Base-by-base conservation (phyloP, 2,113 vertebrate species). In the Speoplatyrhinus poulsoni region DNA sequence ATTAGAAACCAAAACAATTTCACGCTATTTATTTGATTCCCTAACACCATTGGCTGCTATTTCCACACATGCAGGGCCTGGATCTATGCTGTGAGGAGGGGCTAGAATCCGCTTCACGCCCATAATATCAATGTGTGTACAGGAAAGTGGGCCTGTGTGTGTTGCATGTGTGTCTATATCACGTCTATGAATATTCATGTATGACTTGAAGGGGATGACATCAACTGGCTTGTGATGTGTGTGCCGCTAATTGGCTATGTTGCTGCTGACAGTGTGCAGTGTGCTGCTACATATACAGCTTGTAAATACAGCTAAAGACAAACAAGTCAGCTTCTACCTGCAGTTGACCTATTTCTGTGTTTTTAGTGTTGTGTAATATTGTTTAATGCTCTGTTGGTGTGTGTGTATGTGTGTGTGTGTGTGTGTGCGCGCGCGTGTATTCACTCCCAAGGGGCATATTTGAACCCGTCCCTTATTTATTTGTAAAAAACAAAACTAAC, bases 331-430 rank as follows among this genome's bases (percentile, higher is more conserved):
- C 52, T 32, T 64, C 19, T 46, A 65, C 73, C 58, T 58, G 48
- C 73, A 70, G 60, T 72, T 26, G 76, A 36, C 67, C 76, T 64
- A n/a, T 50, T 81, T 75, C 65, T 75, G 70, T 82, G n/a, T n/a
- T n/a, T n/a, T n/a, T 52, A 32, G 3, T 56, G 64, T 49, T 17
- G 46, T 47, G 19, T 67, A 15, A 65, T 60, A 9, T 16, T 19
- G 9, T 17, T 8, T 36, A 41, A 4, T 11, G 1, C 50, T 56
- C 1, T 4, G 54, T 17, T 12, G 6, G 10, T 16, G 60, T 12
- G 60, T 33, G 11, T 55, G 26, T 59, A 49, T 47, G 3, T 49
- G 41, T 36, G 41, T 26, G 12, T 54, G 60, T 49, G 4, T 15
- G 36, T 55, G 41, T 32, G 33, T 12, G 57, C 15, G 55, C 1